A percentile compares a stretch with the other conserved stretches of the same genome.
phyloP scores from a whole-genome alignment of 2,113 vertebrate species.

The Strix uralensis region DNA sequence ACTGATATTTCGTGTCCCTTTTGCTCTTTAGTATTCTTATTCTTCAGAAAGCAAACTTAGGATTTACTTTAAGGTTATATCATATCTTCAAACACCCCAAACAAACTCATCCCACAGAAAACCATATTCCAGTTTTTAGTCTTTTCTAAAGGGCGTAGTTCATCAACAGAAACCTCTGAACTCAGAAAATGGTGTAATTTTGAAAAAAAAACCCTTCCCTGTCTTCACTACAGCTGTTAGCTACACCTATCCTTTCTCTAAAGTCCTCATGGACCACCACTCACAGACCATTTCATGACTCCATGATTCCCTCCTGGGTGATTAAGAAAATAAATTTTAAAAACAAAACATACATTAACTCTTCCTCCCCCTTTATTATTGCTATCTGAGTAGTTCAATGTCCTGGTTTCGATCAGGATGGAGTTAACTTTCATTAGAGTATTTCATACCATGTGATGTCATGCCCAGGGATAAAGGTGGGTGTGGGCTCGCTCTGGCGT shows the following conservation, averaged over 20 bases:
- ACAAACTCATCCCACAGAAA: neutral
- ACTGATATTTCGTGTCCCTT: neutral
- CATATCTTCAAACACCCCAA: neutral
- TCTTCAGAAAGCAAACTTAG: neutral
- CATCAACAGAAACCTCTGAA: neutral
- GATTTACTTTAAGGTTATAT: neutral
- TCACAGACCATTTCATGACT: neutral
- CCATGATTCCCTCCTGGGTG: neutral
- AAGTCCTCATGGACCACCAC: neutral
- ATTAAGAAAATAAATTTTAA: neutral
- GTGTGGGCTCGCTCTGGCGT: too few species aligned
- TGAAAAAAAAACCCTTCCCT: neutral
- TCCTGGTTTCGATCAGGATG: too few species aligned
- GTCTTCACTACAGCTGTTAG: neutral
- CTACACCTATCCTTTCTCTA: neutral
- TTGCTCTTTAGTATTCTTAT: neutral
- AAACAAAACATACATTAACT: neutral
- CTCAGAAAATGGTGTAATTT: neutral
- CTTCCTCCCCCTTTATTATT: neutral
- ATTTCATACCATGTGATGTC: too few species aligned
- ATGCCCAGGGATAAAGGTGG: too few species aligned
- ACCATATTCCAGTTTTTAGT: neutral
- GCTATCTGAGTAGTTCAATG: neutral
- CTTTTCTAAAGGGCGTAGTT: neutral
- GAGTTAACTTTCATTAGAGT: too few species aligned